phyloP scores from a whole-genome alignment of 2,888 invertebrate species.

The Rhaphigaster nebulosa region DNA sequence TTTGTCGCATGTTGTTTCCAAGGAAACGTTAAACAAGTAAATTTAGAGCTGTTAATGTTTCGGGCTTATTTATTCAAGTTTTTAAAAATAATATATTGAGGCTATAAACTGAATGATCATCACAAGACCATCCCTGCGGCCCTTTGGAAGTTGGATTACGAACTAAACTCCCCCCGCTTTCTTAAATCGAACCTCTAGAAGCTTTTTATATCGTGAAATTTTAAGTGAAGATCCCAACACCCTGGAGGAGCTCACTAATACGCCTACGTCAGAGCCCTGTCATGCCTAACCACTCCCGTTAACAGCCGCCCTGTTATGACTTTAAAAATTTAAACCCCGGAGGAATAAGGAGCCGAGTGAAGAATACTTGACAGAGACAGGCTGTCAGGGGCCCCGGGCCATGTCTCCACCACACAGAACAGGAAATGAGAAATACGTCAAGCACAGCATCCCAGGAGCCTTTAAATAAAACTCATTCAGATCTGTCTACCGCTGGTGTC shows the following conservation, averaged over 20 bases:
- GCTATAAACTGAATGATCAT: too few species aligned
- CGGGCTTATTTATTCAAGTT: too few species aligned
- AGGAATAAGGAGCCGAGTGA: conserved; percentile 35
- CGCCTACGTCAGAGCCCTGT: background rate
- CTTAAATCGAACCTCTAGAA: background rate
- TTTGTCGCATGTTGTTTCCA: too few species aligned
- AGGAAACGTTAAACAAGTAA: too few species aligned
- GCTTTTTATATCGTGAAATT: conserved; percentile 33
- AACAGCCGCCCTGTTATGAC: conserved; percentile 14
- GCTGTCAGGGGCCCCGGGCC: conserved; percentile 25
- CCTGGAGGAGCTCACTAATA: background rate
- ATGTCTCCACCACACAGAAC: conserved; percentile 39
- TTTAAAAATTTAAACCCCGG: conserved; percentile 45
- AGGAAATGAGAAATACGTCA: conserved; percentile 56
- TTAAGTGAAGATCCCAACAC: conserved; percentile 22
- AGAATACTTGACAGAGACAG: conserved; percentile 26
- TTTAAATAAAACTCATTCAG: conserved; percentile 57
- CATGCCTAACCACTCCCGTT: conserved; percentile 14
- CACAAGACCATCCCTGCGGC: background rate
- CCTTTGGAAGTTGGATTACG: background rate
- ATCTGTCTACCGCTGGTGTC: conserved; percentile 5
- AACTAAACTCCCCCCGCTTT: background rate
- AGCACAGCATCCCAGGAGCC: conserved; percentile 16
- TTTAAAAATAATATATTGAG: too few species aligned
- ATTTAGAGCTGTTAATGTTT: too few species aligned